These are phyloP conservation scores for Pholis gunnellus DNA, from an alignment of 2,113 vertebrate genomes.

Conservation along the genomic window DNA sequence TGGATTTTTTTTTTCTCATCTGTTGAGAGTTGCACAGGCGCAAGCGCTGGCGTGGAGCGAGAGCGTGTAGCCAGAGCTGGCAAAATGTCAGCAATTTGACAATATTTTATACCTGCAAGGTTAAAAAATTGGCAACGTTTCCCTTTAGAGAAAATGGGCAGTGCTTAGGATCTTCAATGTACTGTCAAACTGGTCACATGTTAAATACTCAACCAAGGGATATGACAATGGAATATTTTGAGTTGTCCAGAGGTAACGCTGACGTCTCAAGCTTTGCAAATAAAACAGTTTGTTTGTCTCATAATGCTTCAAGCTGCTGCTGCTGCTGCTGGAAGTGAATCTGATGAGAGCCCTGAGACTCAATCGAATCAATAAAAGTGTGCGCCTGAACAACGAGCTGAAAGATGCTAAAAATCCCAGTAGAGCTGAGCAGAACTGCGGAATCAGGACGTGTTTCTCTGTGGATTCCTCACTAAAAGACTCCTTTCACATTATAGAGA, in stretches of 20 bases:
- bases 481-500: neutral
- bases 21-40: too few species aligned
- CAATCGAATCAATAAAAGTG: neutral
- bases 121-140: neutral
- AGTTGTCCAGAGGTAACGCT: neutral
- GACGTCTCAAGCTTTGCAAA: neutral
- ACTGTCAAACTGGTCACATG: too few species aligned
- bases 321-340: neutral
- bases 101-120: neutral
- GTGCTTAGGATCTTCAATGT: too few species aligned
- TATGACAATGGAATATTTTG: too few species aligned
- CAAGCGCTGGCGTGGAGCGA: too few species aligned
- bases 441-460: neutral
- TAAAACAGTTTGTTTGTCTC: neutral
- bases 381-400: neutral
- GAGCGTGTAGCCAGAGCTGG: too few species aligned
- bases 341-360: neutral
- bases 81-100: neutral
- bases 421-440: neutral
- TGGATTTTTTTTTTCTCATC: neutral
- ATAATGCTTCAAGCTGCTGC: neutral
- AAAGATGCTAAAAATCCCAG: neutral
- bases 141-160: too few species aligned
- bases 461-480: neutral
- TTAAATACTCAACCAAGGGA: too few species aligned